Conservation (phyloP, 2,888 invertebrate genomes). For the Pristionchus maxplancki region DNA sequence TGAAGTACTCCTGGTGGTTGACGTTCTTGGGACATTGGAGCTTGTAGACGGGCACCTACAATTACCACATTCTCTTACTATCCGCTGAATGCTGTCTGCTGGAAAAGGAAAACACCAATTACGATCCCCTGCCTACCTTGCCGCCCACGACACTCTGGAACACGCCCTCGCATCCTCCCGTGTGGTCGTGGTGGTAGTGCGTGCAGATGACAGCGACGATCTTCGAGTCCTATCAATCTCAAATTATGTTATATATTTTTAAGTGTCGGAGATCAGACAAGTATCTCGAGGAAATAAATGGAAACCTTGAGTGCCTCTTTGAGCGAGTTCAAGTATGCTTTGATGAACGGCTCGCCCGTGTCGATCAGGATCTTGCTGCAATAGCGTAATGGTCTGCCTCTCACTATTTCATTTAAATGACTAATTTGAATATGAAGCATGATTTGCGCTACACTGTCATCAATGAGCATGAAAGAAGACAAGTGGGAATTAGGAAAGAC, state of each 20-base stretch:
- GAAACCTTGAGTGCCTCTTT: conserved; percentile 78
- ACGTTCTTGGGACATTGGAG: conserved; percentile 66
- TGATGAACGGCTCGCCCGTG: conserved; percentile 88
- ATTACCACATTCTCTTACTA: neutral
- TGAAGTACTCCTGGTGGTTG: conserved; percentile 74
- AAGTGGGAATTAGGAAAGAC: too few relatives aligned
- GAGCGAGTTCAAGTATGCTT: conserved; percentile 85
- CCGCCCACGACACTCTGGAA: conserved; percentile 53
- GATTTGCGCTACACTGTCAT: too few relatives aligned
- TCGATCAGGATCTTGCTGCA: conserved; percentile 91
- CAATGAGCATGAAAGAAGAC: too few relatives aligned
- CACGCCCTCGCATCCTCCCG: conserved; percentile 85
- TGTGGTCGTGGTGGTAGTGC: conserved; percentile 97
- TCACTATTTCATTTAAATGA: too few relatives aligned
- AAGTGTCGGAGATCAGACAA: neutral
- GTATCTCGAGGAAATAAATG: neutral
- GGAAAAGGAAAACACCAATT: neutral
- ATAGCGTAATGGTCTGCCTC: too few relatives aligned
- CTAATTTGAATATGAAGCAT: too few relatives aligned
- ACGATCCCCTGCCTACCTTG: neutral
- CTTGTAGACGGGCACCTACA: conserved; percentile 70
- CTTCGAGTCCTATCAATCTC: conserved; percentile 78
- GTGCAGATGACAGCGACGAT: conserved; percentile 91
- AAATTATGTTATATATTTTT: neutral
- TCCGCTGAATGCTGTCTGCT: too few relatives aligned